Evolutionary conservation across 2,888 invertebrate genomes (phyloP), one percentile per base, ranked within the genome.

Genomic region (Rotaria magnacalcarata): DNA sequence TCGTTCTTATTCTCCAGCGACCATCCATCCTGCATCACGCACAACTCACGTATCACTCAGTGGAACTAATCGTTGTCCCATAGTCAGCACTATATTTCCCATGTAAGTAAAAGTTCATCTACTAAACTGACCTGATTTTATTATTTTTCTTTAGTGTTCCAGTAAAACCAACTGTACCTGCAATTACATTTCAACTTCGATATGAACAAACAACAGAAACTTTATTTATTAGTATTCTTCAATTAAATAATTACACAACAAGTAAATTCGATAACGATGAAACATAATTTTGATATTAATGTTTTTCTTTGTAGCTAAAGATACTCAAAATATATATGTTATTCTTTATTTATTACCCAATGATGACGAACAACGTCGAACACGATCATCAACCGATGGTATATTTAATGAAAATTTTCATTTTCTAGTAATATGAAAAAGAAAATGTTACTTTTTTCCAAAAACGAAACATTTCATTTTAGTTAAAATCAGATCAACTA

Each of bases 341-440:
- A 67, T 67, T n/a, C 27, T 67, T 34, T 67, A 67, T 67, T 34
- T 67, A 34, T 67, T 67, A 67, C 67, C 67, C 27, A 34, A 67
- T 67, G 67, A 67, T 27, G 67, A 67, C 14, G 67, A 67, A 67
- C 67, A 27, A 67, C 67, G 67, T 11, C 67, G 34, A 34, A 67
- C 67, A 34, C 11, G 16, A 67, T 7, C 67, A 67, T 67, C 67
- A 67, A 27, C 34, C 2, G 16, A 67, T 34, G 67, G 67, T 14
- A 67, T 67, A 14, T 67, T 67, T 16, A 67, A 67, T 34, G n/a
- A 67, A 67, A 14, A 27, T 14, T 67, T 67, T 67, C 34, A 67
- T 27, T 67, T 67, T 67, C 34, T 34, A 16, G 67, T 67, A 67
- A 11, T 34, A 34, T 2, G 21, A 52, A 52, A 52, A 11, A 52